phyloP scores from a whole-genome alignment of 2,113 vertebrate species.

The Tenebrosternarchus preto region DNA sequence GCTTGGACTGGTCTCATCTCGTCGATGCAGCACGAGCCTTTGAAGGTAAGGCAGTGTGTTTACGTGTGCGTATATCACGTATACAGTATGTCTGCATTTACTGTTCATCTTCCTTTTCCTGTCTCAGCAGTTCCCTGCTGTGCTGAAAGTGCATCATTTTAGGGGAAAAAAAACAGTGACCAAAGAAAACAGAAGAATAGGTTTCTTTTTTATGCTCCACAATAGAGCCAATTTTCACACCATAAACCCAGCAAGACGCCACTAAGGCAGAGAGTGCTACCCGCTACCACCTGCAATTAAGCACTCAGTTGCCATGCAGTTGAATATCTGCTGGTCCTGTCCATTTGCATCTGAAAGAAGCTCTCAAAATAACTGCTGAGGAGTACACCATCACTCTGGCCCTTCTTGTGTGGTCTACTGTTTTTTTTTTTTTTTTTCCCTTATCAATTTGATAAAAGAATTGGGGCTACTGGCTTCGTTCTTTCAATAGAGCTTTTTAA shows the following conservation, averaged over 20 bases:
- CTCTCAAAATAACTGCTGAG: not conserved
- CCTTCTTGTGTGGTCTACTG: too few relatives aligned
- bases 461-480: too few relatives aligned
- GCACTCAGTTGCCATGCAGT: not conserved
- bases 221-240: constrained; percentile 59
- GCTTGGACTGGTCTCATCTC: constrained; percentile 94
- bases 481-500: too few relatives aligned
- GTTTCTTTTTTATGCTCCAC: constrained; percentile 46
- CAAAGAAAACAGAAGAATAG: constrained; percentile 45
- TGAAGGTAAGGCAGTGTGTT: constrained; percentile 83
- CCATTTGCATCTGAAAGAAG: constrained; percentile 41
- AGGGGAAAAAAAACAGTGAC: too few relatives aligned
- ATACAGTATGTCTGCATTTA: too few relatives aligned
- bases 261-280: constrained; percentile 52
- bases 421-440: too few relatives aligned
- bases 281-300: constrained; percentile 53
- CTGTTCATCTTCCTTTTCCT: constrained; percentile 1
- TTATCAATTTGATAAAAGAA: too few relatives aligned
- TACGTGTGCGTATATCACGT: constrained; percentile 48
- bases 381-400: too few relatives aligned
- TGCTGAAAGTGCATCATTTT: not conserved
- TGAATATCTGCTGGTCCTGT: constrained; percentile 38
- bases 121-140: not conserved
- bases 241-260: constrained; percentile 55
- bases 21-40: constrained; percentile 94